Evolutionary conservation across 2,888 invertebrate species (phyloP).

Genomic region (Drosophila tripunctata): DNA sequence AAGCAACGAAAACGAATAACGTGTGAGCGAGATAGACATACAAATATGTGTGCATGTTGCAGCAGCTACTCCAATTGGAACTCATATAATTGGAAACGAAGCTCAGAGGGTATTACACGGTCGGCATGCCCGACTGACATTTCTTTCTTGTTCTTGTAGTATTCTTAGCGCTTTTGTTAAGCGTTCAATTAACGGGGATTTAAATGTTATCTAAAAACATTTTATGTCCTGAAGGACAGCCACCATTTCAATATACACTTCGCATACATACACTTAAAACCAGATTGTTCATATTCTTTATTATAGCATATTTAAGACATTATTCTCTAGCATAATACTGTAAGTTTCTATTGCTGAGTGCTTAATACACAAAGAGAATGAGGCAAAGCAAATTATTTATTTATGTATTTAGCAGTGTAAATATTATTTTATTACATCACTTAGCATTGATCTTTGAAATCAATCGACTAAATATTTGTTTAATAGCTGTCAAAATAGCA

Average conservation of each 20-base stretch:
- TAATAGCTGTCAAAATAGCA: slow-evolving; percentile 19
- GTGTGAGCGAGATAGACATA: no score
- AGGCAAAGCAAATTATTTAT: slow-evolving; percentile 20
- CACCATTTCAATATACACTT: slow-evolving; percentile 17
- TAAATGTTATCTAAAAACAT: slow-evolving; percentile 65
- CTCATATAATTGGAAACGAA: no score
- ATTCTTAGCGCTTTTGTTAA: slow-evolving; percentile 61
- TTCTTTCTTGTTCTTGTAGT: slow-evolving; percentile 32
- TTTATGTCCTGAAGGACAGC: slow-evolving; percentile 27
- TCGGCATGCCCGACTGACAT: no score
- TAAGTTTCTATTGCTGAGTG: slow-evolving; percentile 12
- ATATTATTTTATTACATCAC: slow-evolving; percentile 39
- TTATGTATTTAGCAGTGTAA: slow-evolving; percentile 17
- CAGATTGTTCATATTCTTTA: slow-evolving; percentile 7
- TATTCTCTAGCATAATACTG: neutral
- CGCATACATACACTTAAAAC: neutral
- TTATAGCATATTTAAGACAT: neutral
- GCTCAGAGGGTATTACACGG: no score
- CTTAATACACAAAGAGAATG: slow-evolving; percentile 24
- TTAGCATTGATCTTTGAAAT: slow-evolving; percentile 60
- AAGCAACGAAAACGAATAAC: no score
- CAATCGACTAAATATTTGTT: slow-evolving; percentile 28
- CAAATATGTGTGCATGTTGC: no score
- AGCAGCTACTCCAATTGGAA: no score
- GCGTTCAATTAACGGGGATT: slow-evolving; percentile 76